Percentiles rank a stretch among this genome's conserved stretches.
These are phyloP conservation scores for Syndactyla subalaris DNA, from an alignment of 2,797 vertebrate species.

Conservation along the genomic window DNA sequence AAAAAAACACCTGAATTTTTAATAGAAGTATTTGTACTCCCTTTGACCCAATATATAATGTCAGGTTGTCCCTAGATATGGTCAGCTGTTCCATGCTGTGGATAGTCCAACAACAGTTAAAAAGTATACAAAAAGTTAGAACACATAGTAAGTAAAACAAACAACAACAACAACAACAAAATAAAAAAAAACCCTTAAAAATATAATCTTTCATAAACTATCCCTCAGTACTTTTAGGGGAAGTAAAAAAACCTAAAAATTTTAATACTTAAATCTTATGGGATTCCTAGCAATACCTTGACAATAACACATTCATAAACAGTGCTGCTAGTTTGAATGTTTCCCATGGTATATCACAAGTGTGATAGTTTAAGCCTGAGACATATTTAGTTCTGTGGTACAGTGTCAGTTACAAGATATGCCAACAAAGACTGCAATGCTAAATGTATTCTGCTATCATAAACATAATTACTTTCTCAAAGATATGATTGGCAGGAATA, in stretches of 20 bases:
- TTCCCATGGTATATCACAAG: background rate
- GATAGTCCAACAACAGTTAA: background rate
- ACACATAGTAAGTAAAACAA: background rate
- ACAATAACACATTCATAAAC: background rate
- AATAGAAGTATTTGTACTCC: background rate
- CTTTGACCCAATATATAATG: background rate
- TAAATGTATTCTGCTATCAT: background rate
- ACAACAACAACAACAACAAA: too few species aligned
- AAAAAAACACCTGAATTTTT: background rate
- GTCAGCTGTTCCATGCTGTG: background rate
- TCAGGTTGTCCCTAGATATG: background rate
- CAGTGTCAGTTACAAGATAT: background rate
- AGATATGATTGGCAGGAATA: background rate
- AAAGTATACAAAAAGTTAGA: background rate
- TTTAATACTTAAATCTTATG: background rate
- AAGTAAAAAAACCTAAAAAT: background rate
- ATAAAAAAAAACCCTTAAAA: background rate
- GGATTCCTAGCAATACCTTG: background rate
- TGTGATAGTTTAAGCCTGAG: background rate
- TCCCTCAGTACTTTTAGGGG: background rate
- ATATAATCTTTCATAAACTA: background rate
- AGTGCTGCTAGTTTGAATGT: background rate
- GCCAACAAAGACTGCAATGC: background rate
- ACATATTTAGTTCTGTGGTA: background rate
- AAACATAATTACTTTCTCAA: conserved; percentile 26